Conservation (phyloP, 2,888 invertebrate genomes). For the Tipula unca region DNA sequence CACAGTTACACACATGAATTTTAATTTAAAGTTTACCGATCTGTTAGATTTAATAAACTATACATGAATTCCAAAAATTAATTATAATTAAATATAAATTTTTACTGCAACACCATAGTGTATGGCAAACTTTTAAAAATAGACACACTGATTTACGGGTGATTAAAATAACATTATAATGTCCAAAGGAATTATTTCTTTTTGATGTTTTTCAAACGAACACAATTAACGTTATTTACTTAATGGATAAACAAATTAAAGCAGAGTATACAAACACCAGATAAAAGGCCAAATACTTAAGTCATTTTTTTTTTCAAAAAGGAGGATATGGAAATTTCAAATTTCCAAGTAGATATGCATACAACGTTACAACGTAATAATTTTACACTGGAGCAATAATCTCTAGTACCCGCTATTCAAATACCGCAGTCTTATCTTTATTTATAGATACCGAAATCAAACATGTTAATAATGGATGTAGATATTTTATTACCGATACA, state of each 20-base stretch:
- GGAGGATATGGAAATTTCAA: neutral
- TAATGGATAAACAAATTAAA: neutral
- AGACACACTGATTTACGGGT: neutral
- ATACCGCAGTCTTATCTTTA: neutral
- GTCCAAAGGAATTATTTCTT: neutral
- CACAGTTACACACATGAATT: no score
- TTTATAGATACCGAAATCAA: neutral
- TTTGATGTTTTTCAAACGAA: neutral
- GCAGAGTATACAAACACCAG: neutral
- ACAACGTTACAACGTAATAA: neutral
- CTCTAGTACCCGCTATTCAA: neutral
- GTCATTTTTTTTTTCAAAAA: neutral
- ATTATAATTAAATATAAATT: neutral
- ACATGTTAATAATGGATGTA: neutral
- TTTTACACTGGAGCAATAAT: neutral
- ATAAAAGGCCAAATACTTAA: neutral
- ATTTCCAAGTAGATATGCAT: neutral
- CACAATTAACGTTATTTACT: neutral
- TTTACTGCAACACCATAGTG: neutral
- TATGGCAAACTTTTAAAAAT: neutral
- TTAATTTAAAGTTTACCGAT: neutral
- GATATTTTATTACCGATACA: neutral
- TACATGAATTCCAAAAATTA: neutral
- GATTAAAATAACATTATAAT: neutral
- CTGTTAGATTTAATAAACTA: neutral